Base-by-base conservation (phyloP, 2,113 vertebrate species). In the Diglossa brunneiventris region DNA sequence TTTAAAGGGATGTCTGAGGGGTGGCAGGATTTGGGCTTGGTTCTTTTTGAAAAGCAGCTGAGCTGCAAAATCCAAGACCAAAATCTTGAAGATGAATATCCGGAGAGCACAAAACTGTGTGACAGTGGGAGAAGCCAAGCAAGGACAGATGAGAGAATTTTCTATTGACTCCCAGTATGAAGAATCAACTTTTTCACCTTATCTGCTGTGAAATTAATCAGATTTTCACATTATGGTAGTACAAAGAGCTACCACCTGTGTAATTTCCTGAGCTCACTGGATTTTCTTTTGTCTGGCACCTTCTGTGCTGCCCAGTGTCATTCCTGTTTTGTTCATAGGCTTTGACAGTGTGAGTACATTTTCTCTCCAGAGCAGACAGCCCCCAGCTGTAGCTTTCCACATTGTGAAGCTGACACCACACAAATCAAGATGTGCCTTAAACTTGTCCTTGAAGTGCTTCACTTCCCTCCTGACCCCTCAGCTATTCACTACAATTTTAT, bases 221-320 rank as follows among this genome's bases (percentile, higher is more conserved):
- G 75, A 93, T 93, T 93, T 96, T 92, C 81, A 89, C 74, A 93
- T 92, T 73, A 69, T 33, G 84, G 79, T 28, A 47, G 83, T 23
- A 70, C 83, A 96, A 90, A 94, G 50, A 94, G 80, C 86, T 70
- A 59, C 64, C 86, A 92, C 59, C 89, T 92, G 73, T 83, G 92
- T 77, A 89, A 92, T 88, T 89, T 94, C 86, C 90, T 78, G 72
- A 91, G 85, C 70, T 93, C 74, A 21, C 82, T 94, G 78, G 63
- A 41, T 83, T 89, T 92, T 63, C 76, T 90, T 90, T 90, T 83
- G 83, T 95, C 92, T 96, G 91, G 91, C 95, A 96, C 80, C 89
- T 94, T 80, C 68, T 86, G 88, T 83, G 90, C 76, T 95, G 94
- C 89, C 92, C 90, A 83, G 83, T 74, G 72, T 92, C 89, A 89